Evolutionary conservation across 2,888 invertebrate genomes (phyloP).

Genomic region (Tethea ocularis): DNA sequence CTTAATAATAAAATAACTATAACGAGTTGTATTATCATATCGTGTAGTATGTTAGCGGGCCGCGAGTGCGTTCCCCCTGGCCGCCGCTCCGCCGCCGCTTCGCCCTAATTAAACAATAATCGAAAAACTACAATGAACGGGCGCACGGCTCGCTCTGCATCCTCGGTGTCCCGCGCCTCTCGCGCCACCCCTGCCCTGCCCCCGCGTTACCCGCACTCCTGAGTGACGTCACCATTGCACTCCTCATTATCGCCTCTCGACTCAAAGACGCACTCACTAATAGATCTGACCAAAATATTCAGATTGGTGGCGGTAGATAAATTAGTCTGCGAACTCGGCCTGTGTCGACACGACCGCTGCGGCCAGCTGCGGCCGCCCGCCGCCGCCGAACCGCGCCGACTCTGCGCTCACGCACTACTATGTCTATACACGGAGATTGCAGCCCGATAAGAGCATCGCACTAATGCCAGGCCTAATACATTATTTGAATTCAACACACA

Average conservation of each 20-base stretch:
- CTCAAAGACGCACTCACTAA: constrained; percentile 67
- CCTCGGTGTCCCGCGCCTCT: constrained; percentile 63
- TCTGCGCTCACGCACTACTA: constrained; percentile 50
- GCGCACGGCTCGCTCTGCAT: constrained; percentile 78
- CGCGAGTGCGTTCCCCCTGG: constrained; percentile 63
- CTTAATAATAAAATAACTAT: too few species aligned
- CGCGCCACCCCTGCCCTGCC: constrained; percentile 28
- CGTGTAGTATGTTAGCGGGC: constrained; percentile 50
- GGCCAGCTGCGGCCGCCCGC: constrained; percentile 36
- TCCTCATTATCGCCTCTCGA: constrained; percentile 80
- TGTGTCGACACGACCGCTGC: constrained; percentile 32
- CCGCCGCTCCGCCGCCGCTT: constrained; percentile 83
- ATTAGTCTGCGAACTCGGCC: constrained; percentile 48
- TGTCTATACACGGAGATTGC: constrained; percentile 23
- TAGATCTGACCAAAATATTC: constrained; percentile 61
- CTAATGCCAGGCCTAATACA: constrained; percentile 11
- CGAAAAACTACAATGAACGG: constrained; percentile 84
- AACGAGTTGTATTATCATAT: background rate
- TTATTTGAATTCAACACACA: constrained; percentile 22
- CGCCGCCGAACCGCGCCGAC: too few species aligned
- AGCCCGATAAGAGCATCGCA: constrained; percentile 24
- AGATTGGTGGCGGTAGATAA: constrained; percentile 45
- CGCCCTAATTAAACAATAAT: constrained; percentile 85
- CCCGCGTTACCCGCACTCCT: constrained; percentile 36
- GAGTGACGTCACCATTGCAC: constrained; percentile 78